phyloP scores from a whole-genome alignment of 2,113 vertebrate species.

The Cynocephalus volans region DNA sequence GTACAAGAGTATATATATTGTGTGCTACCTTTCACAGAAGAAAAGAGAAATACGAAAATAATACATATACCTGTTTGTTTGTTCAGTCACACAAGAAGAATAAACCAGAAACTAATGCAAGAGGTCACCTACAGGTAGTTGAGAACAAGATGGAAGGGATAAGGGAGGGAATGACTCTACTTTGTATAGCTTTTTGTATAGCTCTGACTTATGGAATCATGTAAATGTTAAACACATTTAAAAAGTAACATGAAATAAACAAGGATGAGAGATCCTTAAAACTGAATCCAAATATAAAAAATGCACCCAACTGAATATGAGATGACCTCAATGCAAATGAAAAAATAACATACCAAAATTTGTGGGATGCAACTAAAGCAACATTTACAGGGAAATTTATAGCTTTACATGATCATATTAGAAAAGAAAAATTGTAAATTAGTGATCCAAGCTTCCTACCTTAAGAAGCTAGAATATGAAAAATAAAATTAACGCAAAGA shows the following conservation, averaged over 20 bases:
- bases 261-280: background rate
- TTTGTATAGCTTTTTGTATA: background rate
- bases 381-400: background rate
- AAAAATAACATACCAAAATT: slow-evolving; percentile 21
- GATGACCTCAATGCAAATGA: slow-evolving; percentile 19
- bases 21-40: background rate
- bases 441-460: background rate
- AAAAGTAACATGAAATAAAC: slow-evolving; percentile 23
- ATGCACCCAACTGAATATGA: background rate
- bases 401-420: background rate
- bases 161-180: background rate
- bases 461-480: slow-evolving; percentile 10
- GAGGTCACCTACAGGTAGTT: background rate
- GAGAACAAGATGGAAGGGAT: background rate
- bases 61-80: background rate
- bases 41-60: background rate
- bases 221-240: background rate
- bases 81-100: background rate
- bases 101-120: background rate
- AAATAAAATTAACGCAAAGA: slow-evolving; percentile 7
- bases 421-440: slow-evolving; percentile 36
- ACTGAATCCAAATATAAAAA: slow-evolving; percentile 22
- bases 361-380: background rate
- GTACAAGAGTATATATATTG: background rate
- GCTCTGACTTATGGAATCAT: background rate